Evolutionary conservation across 2,888 invertebrate species (phyloP), one percentile per base, ranked within the genome.

Genomic region (Saturnia pavonia): DNA sequence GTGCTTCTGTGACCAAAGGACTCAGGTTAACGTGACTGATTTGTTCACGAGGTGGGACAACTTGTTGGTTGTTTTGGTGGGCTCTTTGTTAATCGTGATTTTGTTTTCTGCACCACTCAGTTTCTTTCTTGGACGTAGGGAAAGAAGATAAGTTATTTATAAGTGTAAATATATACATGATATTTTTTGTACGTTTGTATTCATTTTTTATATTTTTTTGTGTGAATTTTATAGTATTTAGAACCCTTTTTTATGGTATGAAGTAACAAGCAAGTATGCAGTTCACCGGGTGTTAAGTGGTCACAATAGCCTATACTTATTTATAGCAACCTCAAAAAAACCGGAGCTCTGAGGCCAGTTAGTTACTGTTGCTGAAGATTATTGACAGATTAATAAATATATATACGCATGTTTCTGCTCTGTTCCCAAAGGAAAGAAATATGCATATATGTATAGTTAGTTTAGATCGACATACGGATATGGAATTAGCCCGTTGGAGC

Each of bases 51-150:
- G 78, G 19, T 84, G 82, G 82, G 79, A 89, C 70, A 82, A 78
- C 67, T 72, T 88, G 11, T 73, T 83, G 14, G 68, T 82, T 14
- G 73, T 88, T 42, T 67, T 88, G 11, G 77, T 87, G 16, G 75
- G 82, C 69, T 80, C 77, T 2, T 70, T 85, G 71, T 66, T 85
- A n/a, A 67, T 86, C 22, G 74, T 83, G 22, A 57, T 87, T n/a
- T 34, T 85, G 8, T 27, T 88, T 19, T 77, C 85, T 2, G 73
- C 82, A 42, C 85, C 89, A 0, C 3, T 85, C 2, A 76, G 78
- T 1, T 75, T 77, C 57, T 76, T 79, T 9, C 75, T 83, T 48
- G 76, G 78, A 34, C 76, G 78, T 42, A 76, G 76, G 57, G 74
- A 76, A 22, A 70, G 65, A 70, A 72, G 72, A 65, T 72, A 68